Evolutionary conservation across 2,888 invertebrate genomes (phyloP).

Genomic region (Acanthosoma haemorrhoidale): DNA sequence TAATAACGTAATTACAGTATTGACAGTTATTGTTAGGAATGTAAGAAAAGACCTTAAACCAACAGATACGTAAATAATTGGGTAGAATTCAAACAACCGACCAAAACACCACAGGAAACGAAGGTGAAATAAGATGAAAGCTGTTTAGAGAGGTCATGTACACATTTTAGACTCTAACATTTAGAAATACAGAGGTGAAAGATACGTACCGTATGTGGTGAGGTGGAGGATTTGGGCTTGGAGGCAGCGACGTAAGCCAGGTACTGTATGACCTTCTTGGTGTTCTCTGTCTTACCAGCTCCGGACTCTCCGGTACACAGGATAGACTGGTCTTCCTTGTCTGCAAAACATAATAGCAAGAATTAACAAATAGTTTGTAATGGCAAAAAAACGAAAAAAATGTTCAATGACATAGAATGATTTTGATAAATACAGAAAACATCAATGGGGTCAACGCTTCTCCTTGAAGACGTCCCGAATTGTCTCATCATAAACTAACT

Average conservation of each 20-base stretch:
- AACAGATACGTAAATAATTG: neutral
- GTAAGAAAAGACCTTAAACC: neutral
- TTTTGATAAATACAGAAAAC: too few relatives aligned
- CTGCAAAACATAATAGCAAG: constrained; percentile 53
- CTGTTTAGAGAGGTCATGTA: too few relatives aligned
- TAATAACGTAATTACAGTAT: too few relatives aligned
- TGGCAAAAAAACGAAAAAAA: too few relatives aligned
- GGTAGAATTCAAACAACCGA: neutral
- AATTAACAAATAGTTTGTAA: neutral
- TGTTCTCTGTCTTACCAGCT: constrained; percentile 99
- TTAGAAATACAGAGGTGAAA: neutral
- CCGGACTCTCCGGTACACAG: constrained; percentile 99
- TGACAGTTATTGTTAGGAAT: too few relatives aligned
- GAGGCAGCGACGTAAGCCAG: constrained; percentile 98
- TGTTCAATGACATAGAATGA: too few relatives aligned
- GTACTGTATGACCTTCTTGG: constrained; percentile 99
- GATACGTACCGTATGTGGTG: constrained; percentile 46
- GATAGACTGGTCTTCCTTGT: constrained; percentile 99
- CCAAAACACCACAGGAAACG: neutral
- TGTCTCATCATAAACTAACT: too few relatives aligned
- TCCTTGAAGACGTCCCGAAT: too few relatives aligned
- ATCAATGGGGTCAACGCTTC: too few relatives aligned
- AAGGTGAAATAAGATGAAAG: neutral
- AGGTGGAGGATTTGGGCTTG: constrained; percentile 71
- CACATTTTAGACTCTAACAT: too few relatives aligned